Evolutionary conservation across 2,888 invertebrate species (phyloP).

Genomic region (Cataglyphis cursor): DNA sequence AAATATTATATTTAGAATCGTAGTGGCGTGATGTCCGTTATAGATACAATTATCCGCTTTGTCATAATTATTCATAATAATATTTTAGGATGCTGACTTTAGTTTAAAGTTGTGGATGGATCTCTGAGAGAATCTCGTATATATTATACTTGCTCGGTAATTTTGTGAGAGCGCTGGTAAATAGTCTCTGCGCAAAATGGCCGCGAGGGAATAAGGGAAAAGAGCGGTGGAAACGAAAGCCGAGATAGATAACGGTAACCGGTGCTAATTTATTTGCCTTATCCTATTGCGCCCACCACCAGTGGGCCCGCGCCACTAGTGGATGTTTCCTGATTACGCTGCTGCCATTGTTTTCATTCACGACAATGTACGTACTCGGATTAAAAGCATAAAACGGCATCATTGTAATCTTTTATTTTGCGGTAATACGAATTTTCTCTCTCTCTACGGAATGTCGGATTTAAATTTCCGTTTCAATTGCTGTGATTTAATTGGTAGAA

Average conservation of each 20-base stretch:
- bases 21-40: neutral
- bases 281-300: slow-evolving; percentile 53
- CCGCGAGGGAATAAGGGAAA: slow-evolving; percentile 55
- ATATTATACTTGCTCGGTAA: slow-evolving; percentile 76
- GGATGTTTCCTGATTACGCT: slow-evolving; percentile 59
- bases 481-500: slow-evolving; percentile 3
- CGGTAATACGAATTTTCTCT: slow-evolving; percentile 39
- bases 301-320: slow-evolving; percentile 30
- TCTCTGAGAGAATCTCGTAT: slow-evolving; percentile 45
- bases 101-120: slow-evolving; percentile 72
- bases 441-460: slow-evolving; percentile 17
- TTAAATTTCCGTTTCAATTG: slow-evolving; percentile 34
- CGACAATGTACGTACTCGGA: slow-evolving; percentile 43
- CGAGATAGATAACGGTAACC: slow-evolving; percentile 70
- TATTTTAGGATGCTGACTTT: slow-evolving; percentile 66
- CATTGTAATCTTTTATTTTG: slow-evolving; percentile 52
- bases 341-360: slow-evolving; percentile 51
- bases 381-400: slow-evolving; percentile 48
- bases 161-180: slow-evolving; percentile 75
- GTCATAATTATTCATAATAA: slow-evolving; percentile 66
- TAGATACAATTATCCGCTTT: slow-evolving; percentile 21
- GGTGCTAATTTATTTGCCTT: slow-evolving; percentile 70
- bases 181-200: slow-evolving; percentile 74
- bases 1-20: neutral
- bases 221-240: slow-evolving; percentile 39